These are phyloP conservation scores for Pachliopta kotzebuea DNA, from an alignment of 2,888 invertebrate species.

Conservation along the genomic window DNA sequence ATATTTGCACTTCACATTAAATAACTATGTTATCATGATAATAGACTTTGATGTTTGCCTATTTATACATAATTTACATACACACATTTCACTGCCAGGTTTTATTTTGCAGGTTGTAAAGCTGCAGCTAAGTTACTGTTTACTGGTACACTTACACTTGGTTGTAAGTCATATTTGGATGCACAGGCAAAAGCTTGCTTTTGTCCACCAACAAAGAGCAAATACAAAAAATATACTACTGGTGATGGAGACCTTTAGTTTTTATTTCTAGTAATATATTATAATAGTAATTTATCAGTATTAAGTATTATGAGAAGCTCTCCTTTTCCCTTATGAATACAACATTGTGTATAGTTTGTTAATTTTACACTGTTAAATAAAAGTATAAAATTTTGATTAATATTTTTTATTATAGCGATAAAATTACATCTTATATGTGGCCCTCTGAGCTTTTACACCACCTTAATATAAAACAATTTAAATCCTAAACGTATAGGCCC, in stretches of 20 bases:
- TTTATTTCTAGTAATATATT: background rate
- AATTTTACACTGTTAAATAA: constrained; percentile 31
- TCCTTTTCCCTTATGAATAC: background rate
- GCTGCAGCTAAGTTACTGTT: constrained; percentile 92
- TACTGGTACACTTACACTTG: constrained; percentile 91
- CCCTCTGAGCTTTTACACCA: constrained; percentile 52
- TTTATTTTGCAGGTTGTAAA: constrained; percentile 86
- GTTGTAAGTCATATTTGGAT: constrained; percentile 92
- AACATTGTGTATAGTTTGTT: constrained; percentile 14
- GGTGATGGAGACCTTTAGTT: constrained; percentile 62
- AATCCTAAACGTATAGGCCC: constrained; percentile 66
- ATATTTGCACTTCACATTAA: too few relatives aligned
- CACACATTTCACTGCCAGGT: background rate
- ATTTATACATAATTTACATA: too few relatives aligned
- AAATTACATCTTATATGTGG: constrained; percentile 62
- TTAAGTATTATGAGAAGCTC: background rate
- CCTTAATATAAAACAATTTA: constrained; percentile 72
- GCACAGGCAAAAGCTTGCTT: constrained; percentile 92
- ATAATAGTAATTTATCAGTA: background rate
- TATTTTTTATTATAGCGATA: constrained; percentile 62
- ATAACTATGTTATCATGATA: too few relatives aligned
- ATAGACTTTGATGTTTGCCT: too few relatives aligned
- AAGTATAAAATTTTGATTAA: constrained; percentile 32
- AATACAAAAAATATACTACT: constrained; percentile 72
- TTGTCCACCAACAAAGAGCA: constrained; percentile 80